Conservation (phyloP, 2,113 vertebrate genomes). For the Laticauda laticaudata region DNA sequence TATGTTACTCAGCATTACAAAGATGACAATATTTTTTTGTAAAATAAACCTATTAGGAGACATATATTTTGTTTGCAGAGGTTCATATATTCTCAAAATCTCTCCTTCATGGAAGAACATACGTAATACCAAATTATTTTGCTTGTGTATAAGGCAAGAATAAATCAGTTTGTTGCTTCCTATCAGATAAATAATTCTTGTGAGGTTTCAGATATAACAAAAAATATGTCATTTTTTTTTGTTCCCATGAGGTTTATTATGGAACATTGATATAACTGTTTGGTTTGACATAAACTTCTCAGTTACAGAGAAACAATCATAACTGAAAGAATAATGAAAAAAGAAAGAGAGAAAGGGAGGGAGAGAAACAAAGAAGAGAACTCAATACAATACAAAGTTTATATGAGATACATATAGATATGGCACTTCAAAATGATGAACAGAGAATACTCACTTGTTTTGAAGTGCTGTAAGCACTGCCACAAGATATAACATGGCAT, state of each 20-base stretch:
- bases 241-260: not conserved
- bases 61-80: not conserved
- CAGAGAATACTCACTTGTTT: conserved; percentile 18
- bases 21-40: not conserved
- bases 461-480: conserved; percentile 10
- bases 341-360: not conserved
- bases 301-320: not conserved
- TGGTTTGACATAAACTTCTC: not conserved
- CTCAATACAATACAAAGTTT: not conserved
- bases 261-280: not conserved
- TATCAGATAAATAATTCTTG: not conserved
- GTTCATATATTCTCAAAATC: not conserved
- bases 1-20: not conserved
- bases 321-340: not conserved
- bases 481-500: conserved; percentile 24
- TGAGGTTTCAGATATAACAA: not conserved
- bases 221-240: not conserved
- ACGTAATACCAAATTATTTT: not conserved
- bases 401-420: not conserved
- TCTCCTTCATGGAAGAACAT: not conserved
- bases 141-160: not conserved
- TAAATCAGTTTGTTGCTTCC: not conserved
- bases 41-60: not conserved
- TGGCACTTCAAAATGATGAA: conserved; percentile 1
- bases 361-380: not conserved